These are phyloP conservation scores for Rhadinocentrus ornatus DNA, from an alignment of 2,797 vertebrate species.

Conservation along the genomic window DNA sequence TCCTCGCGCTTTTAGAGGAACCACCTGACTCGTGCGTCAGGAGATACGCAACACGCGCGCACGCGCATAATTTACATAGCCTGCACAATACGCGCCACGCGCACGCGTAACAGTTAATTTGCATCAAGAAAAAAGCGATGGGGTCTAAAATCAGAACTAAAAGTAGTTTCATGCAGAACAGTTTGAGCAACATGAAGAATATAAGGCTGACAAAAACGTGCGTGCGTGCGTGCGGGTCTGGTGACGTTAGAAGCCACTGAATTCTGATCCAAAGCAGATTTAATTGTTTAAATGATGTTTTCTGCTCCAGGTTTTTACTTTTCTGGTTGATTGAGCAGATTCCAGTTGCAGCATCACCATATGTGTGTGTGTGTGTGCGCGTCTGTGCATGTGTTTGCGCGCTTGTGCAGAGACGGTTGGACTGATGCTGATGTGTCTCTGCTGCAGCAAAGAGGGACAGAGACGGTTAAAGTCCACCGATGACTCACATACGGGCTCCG, in stretches of 20 bases:
- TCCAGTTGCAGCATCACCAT: neutral
- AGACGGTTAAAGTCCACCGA: constrained; percentile 67
- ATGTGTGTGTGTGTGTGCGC: neutral
- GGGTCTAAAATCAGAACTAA: constrained; percentile 12
- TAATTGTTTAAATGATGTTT: neutral
- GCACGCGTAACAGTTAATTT: constrained; percentile 18
- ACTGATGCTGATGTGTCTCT: constrained; percentile 36
- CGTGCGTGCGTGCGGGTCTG: neutral
- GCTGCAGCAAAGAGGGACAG: constrained; percentile 61
- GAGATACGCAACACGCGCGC: constrained; percentile 58
- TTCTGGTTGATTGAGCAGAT: neutral
- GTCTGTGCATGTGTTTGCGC: too few relatives aligned
- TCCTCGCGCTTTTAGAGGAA: constrained; percentile 78
- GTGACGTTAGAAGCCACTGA: neutral
- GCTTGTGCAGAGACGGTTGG: neutral
- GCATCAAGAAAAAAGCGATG: constrained; percentile 36
- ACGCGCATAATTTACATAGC: neutral
- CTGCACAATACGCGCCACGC: constrained; percentile 7
- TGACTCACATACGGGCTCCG: constrained; percentile 77
- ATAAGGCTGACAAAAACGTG: neutral
- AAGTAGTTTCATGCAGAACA: constrained; percentile 14
- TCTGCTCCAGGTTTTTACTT: neutral
- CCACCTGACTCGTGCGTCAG: constrained; percentile 83
- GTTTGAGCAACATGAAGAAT: neutral
- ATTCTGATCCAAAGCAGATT: too few relatives aligned